Evolutionary conservation across 2,888 invertebrate genomes (phyloP), one percentile per base, ranked within the genome.

Genomic region (Patella ulyssiponensis): DNA sequence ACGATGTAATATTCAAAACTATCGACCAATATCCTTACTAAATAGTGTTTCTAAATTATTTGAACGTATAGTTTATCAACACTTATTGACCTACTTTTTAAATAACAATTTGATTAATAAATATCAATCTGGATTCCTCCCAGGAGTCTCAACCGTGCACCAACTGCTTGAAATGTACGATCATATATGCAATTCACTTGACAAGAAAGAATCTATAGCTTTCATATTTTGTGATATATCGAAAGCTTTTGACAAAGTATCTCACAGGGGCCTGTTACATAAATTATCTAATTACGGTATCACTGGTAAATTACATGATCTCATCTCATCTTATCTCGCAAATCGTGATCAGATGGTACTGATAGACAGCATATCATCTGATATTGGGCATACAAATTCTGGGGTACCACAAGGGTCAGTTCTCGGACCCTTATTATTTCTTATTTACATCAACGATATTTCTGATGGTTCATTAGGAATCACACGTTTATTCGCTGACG

Each of bases 11-110:
- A 54, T 80, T 3, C 75, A 56, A 9, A 85, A 85, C 77, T 83
- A 84, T 69, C 71, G 81, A 70, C 84, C 82, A 20, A 75, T 84
- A 14, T 83, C 79, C 0, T 69, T 84, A 14, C 84, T 81, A 4
- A 54, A 79, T 27, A 71, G 54, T 54, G 23, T 58, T 14, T 81
- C 80, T 33, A 84, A 84, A 72, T 52, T 82, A 12, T 23, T 84
- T n/a, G 82, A 86, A 72, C 80, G 83, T 70, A 80, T 82, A 17
- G 52, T 84, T 14, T n/a, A 23, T 69, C 58, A 82, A 81, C n/a
- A n/a, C n/a, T n/a, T n/a, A n/a, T n/a, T n/a, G n/a, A n/a, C n/a
- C n/a, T n/a, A n/a, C n/a, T n/a, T n/a, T n/a, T n/a, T n/a, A n/a
- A n/a, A n/a, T n/a, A n/a, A n/a, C 76, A 74, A 81, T 58, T 79